Base-by-base conservation (phyloP, 2,113 vertebrate species). In the Bostrychus sinensis region DNA sequence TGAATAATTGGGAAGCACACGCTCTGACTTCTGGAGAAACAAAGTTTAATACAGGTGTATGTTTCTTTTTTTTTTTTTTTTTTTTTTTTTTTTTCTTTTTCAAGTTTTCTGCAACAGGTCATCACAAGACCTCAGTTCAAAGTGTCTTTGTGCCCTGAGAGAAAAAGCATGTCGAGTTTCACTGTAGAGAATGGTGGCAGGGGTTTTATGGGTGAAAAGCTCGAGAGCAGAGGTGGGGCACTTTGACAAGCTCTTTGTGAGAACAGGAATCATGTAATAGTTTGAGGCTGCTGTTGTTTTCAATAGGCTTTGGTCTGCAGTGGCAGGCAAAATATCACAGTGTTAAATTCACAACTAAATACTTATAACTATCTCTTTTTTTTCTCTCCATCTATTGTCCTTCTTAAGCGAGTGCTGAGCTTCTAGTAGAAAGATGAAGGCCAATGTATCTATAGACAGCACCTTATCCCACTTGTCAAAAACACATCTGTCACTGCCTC, bases 251-350 rank as follows among this genome's bases (percentile, higher is more conserved):
- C 54, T 59, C 71, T 89, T 90, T 94, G 91, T 92, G 76, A 87
- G 58, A 56, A 62, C 48, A 92, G 82, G 84, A 87, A 86, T 92
- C 91, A 80, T 70, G 72, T 88, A 81, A 85, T 85, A 94, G 92
- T 91, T 85, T 84, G 64, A 68, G 30, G 72, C 82, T 91, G 89
- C 90, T 80, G 78, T 68, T 67, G 78, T 78, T 80, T 78, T 82
- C 72, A 87, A 60, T 81, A 80, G 68, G 77, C 78, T 61, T 77
- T 59, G 46, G 19, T 76, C 60, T 70, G 83, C 77, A 70, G 56
- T 37, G 70, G 70, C 81, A 74, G 83, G 67, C 85, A 75, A 81
- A 90, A 87, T 81, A 88, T 46, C 78, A 63, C 55, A 65, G 73
- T 55, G 78, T 77, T 84, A 86, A 59, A 81, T 75, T 89, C 80